Evolutionary conservation across 2,888 invertebrate species (phyloP).

Genomic region (Quadroppia sp.): DNA sequence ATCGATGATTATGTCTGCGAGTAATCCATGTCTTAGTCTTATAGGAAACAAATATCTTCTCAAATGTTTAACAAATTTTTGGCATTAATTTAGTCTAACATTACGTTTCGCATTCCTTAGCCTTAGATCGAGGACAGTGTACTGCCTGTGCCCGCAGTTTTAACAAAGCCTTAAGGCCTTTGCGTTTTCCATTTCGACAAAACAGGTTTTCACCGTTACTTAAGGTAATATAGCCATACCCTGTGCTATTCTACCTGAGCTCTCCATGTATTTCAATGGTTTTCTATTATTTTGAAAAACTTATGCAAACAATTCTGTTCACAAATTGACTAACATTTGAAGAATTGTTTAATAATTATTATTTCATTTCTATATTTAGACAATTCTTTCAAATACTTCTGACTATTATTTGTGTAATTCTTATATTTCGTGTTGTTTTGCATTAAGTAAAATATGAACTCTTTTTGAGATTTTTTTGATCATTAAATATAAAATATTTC

Average conservation of each 20-base stretch:
- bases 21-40: background rate
- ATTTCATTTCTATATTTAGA: too few relatives aligned
- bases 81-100: slow-evolving; percentile 4
- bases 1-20: too few relatives aligned
- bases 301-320: too few relatives aligned
- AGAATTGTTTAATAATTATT: too few relatives aligned
- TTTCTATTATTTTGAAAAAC: too few relatives aligned
- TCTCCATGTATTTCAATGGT: background rate
- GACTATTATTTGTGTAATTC: too few relatives aligned
- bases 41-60: background rate
- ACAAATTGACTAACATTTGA: too few relatives aligned
- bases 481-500: too few relatives aligned
- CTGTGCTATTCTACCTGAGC: background rate
- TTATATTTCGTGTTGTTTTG: too few relatives aligned
- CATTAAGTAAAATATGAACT: too few relatives aligned
- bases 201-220: slow-evolving; percentile 31
- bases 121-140: slow-evolving; percentile 29
- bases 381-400: too few relatives aligned
- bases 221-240: background rate
- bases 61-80: background rate
- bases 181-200: slow-evolving; percentile 21
- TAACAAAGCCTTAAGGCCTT: slow-evolving; percentile 20
- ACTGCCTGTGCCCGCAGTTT: slow-evolving; percentile 29
- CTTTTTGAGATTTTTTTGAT: too few relatives aligned
- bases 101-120: slow-evolving; percentile 31